Base-by-base conservation (phyloP, 2,888 invertebrate species). In the Spicauda simplicius region DNA sequence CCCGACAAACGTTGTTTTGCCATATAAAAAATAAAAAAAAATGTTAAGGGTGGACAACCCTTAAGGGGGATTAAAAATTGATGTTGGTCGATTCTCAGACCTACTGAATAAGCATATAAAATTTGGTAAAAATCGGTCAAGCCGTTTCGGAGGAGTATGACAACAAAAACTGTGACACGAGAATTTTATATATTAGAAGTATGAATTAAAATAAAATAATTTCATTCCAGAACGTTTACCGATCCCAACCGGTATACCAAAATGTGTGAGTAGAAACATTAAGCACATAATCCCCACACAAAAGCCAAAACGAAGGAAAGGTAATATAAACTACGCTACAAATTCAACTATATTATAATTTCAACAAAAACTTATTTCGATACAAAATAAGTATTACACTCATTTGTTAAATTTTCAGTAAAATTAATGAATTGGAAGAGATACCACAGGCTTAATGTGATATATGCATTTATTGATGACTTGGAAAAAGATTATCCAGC, bases 391-490 rank as follows among this genome's bases (percentile, higher is more conserved):
- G 55, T 33, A 56, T 33, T 66, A 61, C 37, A 67, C 20, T 56
- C 33, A 16, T 41, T 66, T 2, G 20, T 67, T 56, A 19, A 50
- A 53, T 65, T 73, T 73, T 12, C 77, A 91, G 91, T 80, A 45
- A 82, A 81, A 75, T 71, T 86, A 69, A 92, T 97, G 94, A 96
- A 96, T 70, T 97, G 97, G 97, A 94, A 95, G 76, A 95, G 95
- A 71, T 97, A 96, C 82, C 97, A 97, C 84, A 94, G 95, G 14
- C 83, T 97, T 30, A 91, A 87, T 14, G 97, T 97, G 74, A 97
- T 97, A 74, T 94, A 97, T 78, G 94, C 95, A 11, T 98, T 95
- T 80, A 86, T 98, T 72, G 96, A 97, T 76, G 96, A 96, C 74
- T 86, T 98, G 77, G 96, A 96, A 60, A 94, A 94, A 76, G 96